phyloP scores from a whole-genome alignment of 2,113 vertebrate genomes.

The Larimichthys polyactis region DNA sequence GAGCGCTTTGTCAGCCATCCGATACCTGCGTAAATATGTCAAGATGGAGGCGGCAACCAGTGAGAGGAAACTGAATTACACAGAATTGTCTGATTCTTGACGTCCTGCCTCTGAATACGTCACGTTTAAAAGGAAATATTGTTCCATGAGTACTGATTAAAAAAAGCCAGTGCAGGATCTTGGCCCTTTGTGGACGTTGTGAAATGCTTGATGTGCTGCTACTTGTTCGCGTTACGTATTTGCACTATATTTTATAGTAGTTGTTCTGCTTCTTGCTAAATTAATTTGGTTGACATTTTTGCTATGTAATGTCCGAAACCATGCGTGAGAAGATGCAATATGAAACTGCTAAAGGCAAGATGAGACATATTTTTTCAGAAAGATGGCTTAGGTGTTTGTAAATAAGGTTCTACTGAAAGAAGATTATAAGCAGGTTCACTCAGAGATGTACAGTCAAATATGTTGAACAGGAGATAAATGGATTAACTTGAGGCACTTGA shows the following conservation, averaged over 20 bases:
- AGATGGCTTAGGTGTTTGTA: slow-evolving; percentile 14
- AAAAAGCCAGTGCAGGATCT: background rate
- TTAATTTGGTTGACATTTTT: background rate
- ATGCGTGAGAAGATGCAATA: background rate
- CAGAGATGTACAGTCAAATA: slow-evolving; percentile 20
- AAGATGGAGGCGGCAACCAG: slow-evolving; percentile 54
- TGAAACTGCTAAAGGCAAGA: slow-evolving; percentile 54
- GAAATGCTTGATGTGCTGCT: slow-evolving; percentile 10
- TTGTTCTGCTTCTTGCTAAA: background rate
- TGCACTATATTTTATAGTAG: slow-evolving; percentile 6
- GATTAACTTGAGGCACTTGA: slow-evolving; percentile 13
- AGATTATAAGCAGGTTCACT: slow-evolving; percentile 8
- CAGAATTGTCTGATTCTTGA: slow-evolving; percentile 24
- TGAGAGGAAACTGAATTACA: slow-evolving; percentile 47
- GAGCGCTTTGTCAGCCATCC: slow-evolving; percentile 93
- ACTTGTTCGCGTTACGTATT: slow-evolving; percentile 26
- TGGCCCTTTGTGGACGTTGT: background rate
- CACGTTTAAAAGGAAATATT: background rate
- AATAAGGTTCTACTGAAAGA: slow-evolving; percentile 14
- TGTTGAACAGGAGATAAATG: slow-evolving; percentile 24
- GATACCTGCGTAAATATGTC: slow-evolving; percentile 88
- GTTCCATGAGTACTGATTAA: background rate
- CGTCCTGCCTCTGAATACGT: background rate
- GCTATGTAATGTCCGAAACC: background rate
- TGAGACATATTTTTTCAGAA: slow-evolving; percentile 8